Evolutionary conservation across 2,888 invertebrate genomes (phyloP), one percentile per base, ranked within the genome.

Genomic region (Hirtodrosophila duncani): DNA sequence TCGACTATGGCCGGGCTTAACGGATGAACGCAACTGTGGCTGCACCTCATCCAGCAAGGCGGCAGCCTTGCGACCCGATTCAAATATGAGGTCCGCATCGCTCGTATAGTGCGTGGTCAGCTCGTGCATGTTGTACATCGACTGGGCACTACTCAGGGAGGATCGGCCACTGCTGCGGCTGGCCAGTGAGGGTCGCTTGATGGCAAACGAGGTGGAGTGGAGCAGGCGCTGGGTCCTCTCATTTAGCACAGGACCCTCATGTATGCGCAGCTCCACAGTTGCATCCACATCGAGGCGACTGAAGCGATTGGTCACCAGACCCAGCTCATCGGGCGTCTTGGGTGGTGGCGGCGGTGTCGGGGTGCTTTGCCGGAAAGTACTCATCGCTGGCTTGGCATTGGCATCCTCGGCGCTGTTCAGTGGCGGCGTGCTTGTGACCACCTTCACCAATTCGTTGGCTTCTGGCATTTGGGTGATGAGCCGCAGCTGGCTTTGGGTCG

Each of bases 21-120:
- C 89, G 0, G 90, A 90, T 11, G 88, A 89, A 0, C 90, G 81
- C 0, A 88, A 42, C 20, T 62, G 42, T 1, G 83, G 83, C 85
- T 0, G 88, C 82, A 1, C 90, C 88, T 90, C 90, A 29, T 80
- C 72, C n/a, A 83, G 71, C 41, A 83, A 57, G 3, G 74, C 83
- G n/a, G 80, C 82, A 8, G 84, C 82, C 46, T 81, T 67, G 42
- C 62, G 63, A 29, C 81, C 65, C 14, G 70, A 44, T 57, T 67
- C 61, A 29, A 63, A 65, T 10, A 67, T 67, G 29, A 77, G 21
- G 7, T 79, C 77, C 2, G 81, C 81, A 33, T 77, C 77, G 42
- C 79, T 79, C 46, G 67, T 67, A 27, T 66, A 65, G 3, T 48
- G 44, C 23, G 64, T 63, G 20, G 65, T 59, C 20, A 77, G 52